Evolutionary conservation across 2,113 vertebrate genomes (phyloP), one percentile per base, ranked within the genome.

Genomic region (Xerus inauris): DNA sequence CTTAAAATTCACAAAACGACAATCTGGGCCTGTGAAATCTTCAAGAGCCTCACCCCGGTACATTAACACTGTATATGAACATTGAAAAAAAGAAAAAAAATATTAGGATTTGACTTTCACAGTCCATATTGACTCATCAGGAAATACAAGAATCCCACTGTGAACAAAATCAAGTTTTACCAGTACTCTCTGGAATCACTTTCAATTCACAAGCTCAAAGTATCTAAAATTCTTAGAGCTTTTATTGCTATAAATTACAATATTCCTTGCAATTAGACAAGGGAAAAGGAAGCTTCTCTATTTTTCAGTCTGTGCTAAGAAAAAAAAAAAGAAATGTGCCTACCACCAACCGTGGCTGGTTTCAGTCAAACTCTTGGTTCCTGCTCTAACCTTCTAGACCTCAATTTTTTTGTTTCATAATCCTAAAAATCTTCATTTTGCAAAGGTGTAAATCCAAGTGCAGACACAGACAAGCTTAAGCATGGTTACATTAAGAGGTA

Each of bases 1-100:
- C 98, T 99, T 99, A 97, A 99, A 99, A 95, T 99, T 99, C 97
- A 99, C 98, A 97, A 99, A 99, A 17, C 99, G 99, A 97, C 99
- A 99, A 73, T 99, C 99, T 0, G 99, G 99, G 85, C 99, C 99
- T 3, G 97, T 97, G 97, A 99, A 99, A 97, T 99, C 99, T 92
- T 95, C 94, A 3, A 98, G 87, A 19, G 99, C 99, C 97, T 99
- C 99, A 67, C 99, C 99, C 51, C 99, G 98, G 98, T 98, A 99
- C 96, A 99, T 99, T 64, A 99, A 97, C 99, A 99, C 99, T 99
- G 98, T 54, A 73, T 4, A 40, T 7, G 49, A 64, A 94, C 51
- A 88, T 47, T 93, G 71, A 95, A 30, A 97, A 69, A 94, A 89
- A 6, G 96, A 85, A 26, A 93, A n/a, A 67, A 64, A 42, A 6